A percentile compares a stretch with the other conserved stretches of the same genome.
Evolutionary conservation across 2,113 vertebrate species (phyloP).

Genomic region (Strix aluco): DNA sequence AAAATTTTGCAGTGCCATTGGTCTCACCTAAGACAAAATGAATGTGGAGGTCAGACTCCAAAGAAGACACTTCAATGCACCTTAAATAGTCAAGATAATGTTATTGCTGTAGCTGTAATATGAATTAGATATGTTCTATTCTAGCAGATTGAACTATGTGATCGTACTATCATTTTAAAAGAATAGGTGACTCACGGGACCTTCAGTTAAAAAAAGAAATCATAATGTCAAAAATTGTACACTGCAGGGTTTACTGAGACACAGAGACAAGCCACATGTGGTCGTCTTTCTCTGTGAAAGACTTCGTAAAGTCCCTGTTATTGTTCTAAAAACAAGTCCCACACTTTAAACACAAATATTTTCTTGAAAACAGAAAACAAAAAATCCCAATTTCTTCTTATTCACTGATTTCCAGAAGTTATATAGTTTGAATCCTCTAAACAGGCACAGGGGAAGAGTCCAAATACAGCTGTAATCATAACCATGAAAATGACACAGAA

Average conservation of each 20-base stretch:
- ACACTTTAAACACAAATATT: not conserved
- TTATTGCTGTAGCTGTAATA: not conserved
- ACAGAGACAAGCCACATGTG: rapidly evolving
- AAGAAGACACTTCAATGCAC: not conserved
- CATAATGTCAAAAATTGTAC: not conserved
- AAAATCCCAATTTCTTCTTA: not conserved
- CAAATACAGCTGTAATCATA: not conserved
- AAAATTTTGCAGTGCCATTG: not conserved
- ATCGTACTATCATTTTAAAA: not conserved
- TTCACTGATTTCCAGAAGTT: not conserved
- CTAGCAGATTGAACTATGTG: not conserved
- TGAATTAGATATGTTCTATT: not conserved
- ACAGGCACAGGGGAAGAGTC: not conserved
- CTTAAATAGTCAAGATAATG: not conserved
- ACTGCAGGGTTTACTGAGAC: not conserved
- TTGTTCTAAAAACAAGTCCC: not conserved
- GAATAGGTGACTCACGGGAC: not conserved
- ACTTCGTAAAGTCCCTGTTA: not conserved
- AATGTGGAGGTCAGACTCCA: not conserved
- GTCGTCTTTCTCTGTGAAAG: not conserved
- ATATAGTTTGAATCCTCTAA: not conserved
- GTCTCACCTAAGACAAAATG: not conserved
- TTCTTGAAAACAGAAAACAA: not conserved
- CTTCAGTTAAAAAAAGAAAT: not conserved
- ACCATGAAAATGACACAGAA: not conserved